A percentile compares a stretch with the other conserved stretches of the same genome.
Conservation (phyloP, 2,888 invertebrate genomes). For the Apomyelois bistriatella region DNA sequence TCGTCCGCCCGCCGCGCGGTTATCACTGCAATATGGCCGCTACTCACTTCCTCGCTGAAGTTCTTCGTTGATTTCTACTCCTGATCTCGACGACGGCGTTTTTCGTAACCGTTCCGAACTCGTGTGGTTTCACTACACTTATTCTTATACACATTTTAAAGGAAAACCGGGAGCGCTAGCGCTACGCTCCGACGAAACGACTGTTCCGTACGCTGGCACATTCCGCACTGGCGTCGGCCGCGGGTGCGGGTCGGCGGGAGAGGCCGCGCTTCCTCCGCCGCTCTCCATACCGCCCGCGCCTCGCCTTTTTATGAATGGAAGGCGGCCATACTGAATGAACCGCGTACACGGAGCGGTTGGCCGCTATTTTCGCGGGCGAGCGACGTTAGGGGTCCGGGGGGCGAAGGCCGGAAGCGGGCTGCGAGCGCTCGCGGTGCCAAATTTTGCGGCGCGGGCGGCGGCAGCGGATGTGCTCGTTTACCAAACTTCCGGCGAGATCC, state of each 20-base stretch:
- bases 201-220: constrained; percentile 79
- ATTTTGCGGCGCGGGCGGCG: constrained; percentile 79
- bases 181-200: constrained; percentile 81
- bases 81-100: constrained; percentile 78
- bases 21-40: constrained; percentile 81
- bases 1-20: constrained; percentile 80
- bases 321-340: constrained; percentile 87
- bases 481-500: constrained; percentile 77
- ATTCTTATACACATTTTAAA: constrained; percentile 81
- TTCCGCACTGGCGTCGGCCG: constrained; percentile 78
- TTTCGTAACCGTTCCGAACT: constrained; percentile 78
- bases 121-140: constrained; percentile 80
- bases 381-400: constrained; percentile 67
- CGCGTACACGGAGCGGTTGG: constrained; percentile 81
- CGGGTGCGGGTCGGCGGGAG: constrained; percentile 74
- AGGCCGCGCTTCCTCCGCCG: constrained; percentile 74
- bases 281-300: constrained; percentile 69
- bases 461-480: constrained; percentile 79
- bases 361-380: constrained; percentile 77
- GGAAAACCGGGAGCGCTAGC: constrained; percentile 79
- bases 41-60: constrained; percentile 81
- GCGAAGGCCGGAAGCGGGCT: constrained; percentile 75
- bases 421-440: constrained; percentile 77
- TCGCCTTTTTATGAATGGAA: constrained; percentile 86
- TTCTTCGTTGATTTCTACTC: constrained; percentile 80